Evolutionary conservation across 2,888 invertebrate genomes (phyloP).

Genomic region (Polyploca ridens): DNA sequence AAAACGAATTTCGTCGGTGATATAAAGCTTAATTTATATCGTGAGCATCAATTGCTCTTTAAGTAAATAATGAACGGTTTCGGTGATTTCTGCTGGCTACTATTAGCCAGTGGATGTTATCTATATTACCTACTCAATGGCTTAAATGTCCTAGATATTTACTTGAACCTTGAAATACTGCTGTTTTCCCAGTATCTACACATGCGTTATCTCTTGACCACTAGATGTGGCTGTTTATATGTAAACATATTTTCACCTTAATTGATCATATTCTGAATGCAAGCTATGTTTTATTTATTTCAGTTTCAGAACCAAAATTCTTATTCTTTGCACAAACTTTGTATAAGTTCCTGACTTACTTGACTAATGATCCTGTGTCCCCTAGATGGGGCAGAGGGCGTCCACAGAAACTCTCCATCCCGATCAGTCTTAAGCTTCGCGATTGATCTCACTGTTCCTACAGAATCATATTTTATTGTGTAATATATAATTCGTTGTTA

Average conservation of each 20-base stretch:
- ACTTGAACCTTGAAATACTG: background rate
- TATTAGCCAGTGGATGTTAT: conserved; percentile 1
- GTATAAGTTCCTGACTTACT: background rate
- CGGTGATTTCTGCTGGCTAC: background rate
- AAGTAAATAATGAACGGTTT: conserved; percentile 33
- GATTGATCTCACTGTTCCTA: too few relatives aligned
- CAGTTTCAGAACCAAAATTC: background rate
- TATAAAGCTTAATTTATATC: conserved; percentile 55
- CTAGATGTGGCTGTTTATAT: background rate
- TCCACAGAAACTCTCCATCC: too few relatives aligned
- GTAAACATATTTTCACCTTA: background rate
- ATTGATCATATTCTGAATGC: background rate
- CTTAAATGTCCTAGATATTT: conserved; percentile 1
- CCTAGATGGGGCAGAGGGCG: too few relatives aligned
- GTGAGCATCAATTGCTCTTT: conserved; percentile 30
- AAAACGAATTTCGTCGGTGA: conserved; percentile 67
- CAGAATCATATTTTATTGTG: conserved; percentile 18
- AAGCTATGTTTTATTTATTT: background rate
- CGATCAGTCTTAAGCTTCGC: too few relatives aligned
- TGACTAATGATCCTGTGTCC: too few relatives aligned
- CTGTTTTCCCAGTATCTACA: background rate
- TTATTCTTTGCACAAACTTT: background rate
- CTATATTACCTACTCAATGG: background rate
- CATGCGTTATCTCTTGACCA: background rate
- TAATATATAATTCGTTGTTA: conserved; percentile 25